These are phyloP conservation scores for Nymphalis c-album DNA, from an alignment of 2,888 invertebrate genomes.

Conservation along the genomic window DNA sequence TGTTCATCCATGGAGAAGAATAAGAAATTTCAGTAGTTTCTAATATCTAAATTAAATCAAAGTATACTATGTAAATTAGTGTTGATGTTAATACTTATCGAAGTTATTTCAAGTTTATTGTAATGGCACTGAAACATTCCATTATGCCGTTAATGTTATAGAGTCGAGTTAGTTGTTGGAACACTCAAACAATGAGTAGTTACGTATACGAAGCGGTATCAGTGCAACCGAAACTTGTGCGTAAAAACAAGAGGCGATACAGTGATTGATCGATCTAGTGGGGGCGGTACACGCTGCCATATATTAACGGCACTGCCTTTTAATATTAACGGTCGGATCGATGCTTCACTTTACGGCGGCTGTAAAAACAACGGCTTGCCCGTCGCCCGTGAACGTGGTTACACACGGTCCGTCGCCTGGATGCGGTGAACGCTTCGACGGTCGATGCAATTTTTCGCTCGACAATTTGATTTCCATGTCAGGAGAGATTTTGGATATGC, in stretches of 20 bases:
- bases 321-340: constrained; percentile 63
- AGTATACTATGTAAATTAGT: no score
- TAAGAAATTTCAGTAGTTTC: no score
- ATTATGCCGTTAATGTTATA: background rate
- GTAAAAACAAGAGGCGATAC: constrained; percentile 36
- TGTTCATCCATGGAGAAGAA: no score
- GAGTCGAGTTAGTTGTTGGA: background rate
- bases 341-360: constrained; percentile 66
- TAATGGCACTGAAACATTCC: no score
- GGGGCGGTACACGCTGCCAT: constrained; percentile 35
- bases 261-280: constrained; percentile 43
- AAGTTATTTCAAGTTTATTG: no score
- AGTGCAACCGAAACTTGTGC: constrained; percentile 31
- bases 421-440: constrained; percentile 49
- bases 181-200: constrained; percentile 14
- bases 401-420: constrained; percentile 63
- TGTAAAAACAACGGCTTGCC: constrained; percentile 65
- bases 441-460: constrained; percentile 42
- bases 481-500: constrained; percentile 44
- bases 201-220: constrained; percentile 24
- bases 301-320: constrained; percentile 49
- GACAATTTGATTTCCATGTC: constrained; percentile 37
- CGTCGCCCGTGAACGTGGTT: constrained; percentile 59
- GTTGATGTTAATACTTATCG: no score
- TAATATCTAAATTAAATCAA: no score